Conservation (phyloP, 2,888 invertebrate genomes). For the Sialis fuliginosa region DNA sequence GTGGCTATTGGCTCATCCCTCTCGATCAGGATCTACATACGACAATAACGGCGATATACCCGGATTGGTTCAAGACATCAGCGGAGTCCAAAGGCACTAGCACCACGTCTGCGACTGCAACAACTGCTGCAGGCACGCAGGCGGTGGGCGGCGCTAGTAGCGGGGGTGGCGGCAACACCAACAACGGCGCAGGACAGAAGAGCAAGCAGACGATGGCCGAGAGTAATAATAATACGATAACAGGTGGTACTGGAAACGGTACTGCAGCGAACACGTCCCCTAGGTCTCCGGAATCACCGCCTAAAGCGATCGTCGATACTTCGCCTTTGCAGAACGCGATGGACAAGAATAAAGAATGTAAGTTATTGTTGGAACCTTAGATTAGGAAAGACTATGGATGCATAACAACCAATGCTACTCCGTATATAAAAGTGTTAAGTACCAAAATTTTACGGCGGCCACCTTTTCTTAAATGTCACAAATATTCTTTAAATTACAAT, state of each 20-base stretch:
- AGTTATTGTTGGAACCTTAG: too few relatives aligned
- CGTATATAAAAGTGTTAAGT: too few relatives aligned
- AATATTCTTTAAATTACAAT: too few relatives aligned
- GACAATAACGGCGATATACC: conserved; percentile 81
- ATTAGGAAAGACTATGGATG: too few relatives aligned
- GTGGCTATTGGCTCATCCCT: conserved; percentile 78
- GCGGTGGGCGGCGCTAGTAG: conserved; percentile 19
- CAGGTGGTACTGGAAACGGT: conserved; percentile 6
- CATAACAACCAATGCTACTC: too few relatives aligned
- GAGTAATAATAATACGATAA: conserved; percentile 11
- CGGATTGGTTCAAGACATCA: conserved; percentile 69
- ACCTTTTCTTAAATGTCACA: too few relatives aligned
- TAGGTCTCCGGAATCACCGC: conserved; percentile 52
- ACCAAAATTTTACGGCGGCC: too few relatives aligned
- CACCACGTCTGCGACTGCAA: conserved; percentile 24
- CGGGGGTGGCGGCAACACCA: conserved; percentile 14
- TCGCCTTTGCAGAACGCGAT: conserved; percentile 83
- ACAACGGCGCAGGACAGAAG: conserved; percentile 14
- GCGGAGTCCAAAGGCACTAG: conserved; percentile 7
- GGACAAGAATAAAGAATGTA: conserved; percentile 97
- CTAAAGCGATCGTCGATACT: conserved; percentile 85
- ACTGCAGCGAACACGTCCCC: conserved; percentile 12
- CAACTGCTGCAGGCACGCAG: conserved; percentile 25
- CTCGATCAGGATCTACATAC: conserved; percentile 84
- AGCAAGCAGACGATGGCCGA: conserved; percentile 12